Percentiles rank a stretch among this genome's conserved stretches.
Evolutionary conservation across 1,140 invertebrate species (phyloP).

Genomic region (Onthophagus taurus): DNA sequence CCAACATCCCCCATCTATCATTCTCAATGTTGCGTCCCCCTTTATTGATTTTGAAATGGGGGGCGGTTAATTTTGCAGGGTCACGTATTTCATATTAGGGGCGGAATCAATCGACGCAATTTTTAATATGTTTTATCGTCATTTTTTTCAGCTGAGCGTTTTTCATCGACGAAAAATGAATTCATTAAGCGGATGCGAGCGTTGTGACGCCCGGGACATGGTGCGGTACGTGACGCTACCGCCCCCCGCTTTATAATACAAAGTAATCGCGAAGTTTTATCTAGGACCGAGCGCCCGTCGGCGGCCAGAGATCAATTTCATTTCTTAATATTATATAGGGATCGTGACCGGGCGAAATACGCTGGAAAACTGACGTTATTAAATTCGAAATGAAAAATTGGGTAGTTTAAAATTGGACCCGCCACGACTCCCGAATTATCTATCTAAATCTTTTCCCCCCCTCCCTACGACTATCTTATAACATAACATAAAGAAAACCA

Average conservation of each 20-base stretch:
- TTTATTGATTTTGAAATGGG: too few relatives aligned
- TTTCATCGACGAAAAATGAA: too few relatives aligned
- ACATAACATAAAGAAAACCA: too few relatives aligned
- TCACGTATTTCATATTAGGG: slow-evolving; percentile 10
- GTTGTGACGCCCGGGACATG: not conserved
- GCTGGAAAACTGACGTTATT: slow-evolving; percentile 35
- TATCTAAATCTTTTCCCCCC: too few relatives aligned
- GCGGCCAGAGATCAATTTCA: slow-evolving; percentile 30
- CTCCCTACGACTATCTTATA: too few relatives aligned
- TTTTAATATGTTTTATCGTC: slow-evolving; percentile 10
- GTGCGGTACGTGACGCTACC: slow-evolving; percentile 8
- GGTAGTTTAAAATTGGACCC: slow-evolving; percentile 38
- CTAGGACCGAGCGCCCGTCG: slow-evolving; percentile 23
- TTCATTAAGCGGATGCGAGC: not conserved
- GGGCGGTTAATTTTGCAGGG: slow-evolving; percentile 7
- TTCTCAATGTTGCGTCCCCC: too few relatives aligned
- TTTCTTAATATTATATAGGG: slow-evolving; percentile 34
- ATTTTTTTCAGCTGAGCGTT: too few relatives aligned
- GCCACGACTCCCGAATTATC: too few relatives aligned
- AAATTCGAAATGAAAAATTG: slow-evolving; percentile 39
- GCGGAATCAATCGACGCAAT: slow-evolving; percentile 10
- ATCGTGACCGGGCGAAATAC: slow-evolving; percentile 28
- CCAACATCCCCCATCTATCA: too few relatives aligned
- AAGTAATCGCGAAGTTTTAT: slow-evolving; percentile 33
- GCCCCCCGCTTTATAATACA: slow-evolving; percentile 17